phyloP scores from a whole-genome alignment of 2,888 invertebrate genomes.

The Noctua comes region DNA sequence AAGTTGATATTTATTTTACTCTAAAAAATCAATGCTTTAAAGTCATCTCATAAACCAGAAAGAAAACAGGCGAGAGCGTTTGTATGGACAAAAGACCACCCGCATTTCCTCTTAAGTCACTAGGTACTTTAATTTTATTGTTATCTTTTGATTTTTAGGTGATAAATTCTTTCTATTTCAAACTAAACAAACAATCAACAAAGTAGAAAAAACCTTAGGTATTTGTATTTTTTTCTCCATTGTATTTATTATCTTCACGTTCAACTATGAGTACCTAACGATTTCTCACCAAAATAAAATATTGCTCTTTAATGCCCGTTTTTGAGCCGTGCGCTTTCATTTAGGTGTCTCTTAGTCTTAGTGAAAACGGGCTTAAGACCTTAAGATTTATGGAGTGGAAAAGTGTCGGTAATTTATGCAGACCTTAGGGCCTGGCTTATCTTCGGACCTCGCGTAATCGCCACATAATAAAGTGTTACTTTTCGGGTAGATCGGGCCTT shows the following conservation, averaged over 20 bases:
- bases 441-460: conserved; percentile 61
- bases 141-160: conserved; percentile 19
- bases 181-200: conserved; percentile 13
- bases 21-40: no score
- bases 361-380: conserved; percentile 23
- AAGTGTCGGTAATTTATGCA: conserved; percentile 60
- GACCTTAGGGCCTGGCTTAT: conserved; percentile 62
- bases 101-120: neutral
- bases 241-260: neutral
- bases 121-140: neutral
- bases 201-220: neutral
- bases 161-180: conserved; percentile 20
- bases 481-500: conserved; percentile 33
- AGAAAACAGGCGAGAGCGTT: no score
- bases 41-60: no score
- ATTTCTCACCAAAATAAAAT: conserved; percentile 50
- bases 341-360: neutral
- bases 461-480: conserved; percentile 59
- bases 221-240: neutral
- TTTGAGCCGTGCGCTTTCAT: neutral
- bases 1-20: no score
- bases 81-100: no score
- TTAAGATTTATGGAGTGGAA: conserved; percentile 58
- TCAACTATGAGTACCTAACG: conserved; percentile 9
- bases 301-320: conserved; percentile 8